These are phyloP conservation scores for Ctena decussata DNA, from an alignment of 2,888 invertebrate species.

Conservation along the genomic window DNA sequence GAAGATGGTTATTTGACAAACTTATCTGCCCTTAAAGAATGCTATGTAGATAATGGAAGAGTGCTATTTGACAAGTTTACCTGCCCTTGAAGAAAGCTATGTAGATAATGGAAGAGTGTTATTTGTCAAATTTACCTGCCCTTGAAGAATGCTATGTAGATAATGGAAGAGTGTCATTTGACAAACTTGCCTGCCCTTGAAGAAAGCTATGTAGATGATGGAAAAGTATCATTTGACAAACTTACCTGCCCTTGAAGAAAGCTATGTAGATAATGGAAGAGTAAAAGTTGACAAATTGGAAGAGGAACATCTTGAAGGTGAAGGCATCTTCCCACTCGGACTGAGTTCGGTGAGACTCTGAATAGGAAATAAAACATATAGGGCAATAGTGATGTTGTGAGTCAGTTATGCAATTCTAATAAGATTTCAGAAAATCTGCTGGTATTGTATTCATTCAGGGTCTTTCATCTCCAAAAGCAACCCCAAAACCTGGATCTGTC, in stretches of 20 bases:
- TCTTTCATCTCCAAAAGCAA: no score
- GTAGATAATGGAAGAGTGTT: no score
- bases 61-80: no score
- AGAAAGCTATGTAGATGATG: slow-evolving; percentile 99
- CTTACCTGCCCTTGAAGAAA: slow-evolving; percentile 96
- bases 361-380: background rate
- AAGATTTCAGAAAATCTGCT: no score
- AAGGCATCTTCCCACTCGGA: slow-evolving; percentile 98
- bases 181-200: slow-evolving; percentile 94
- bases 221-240: slow-evolving; percentile 87
- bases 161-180: slow-evolving; percentile 95
- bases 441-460: no score
- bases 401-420: no score
- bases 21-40: slow-evolving; percentile 96
- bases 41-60: slow-evolving; percentile 98
- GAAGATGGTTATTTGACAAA: no score
- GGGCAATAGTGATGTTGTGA: no score
- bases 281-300: slow-evolving; percentile 98
- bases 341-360: slow-evolving; percentile 94
- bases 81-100: no score
- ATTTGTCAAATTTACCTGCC: no score
- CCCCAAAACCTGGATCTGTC: no score
- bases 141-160: slow-evolving; percentile 99
- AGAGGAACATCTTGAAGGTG: slow-evolving; percentile 96
- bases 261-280: slow-evolving; percentile 98